Evolutionary conservation across 1,140 invertebrate species (phyloP), one percentile per base, ranked within the genome.

Genomic region (Asobara japonica): DNA sequence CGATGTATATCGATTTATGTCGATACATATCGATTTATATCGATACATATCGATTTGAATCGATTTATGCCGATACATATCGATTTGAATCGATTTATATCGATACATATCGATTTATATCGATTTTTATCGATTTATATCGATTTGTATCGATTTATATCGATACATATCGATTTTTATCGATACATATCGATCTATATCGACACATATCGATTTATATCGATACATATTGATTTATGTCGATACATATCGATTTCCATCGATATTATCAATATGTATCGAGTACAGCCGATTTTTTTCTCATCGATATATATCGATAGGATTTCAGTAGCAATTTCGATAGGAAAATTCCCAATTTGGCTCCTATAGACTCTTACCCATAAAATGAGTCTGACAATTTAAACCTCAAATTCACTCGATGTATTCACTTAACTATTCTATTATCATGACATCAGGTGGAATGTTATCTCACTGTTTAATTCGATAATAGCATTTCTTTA

Each of bases 401-500:
- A 16, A 56, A 56, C 25, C 18, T 5, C 13, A 0, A 22, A 25
- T 56, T 56, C 6, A 1, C 51, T 56, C 51, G 25, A 56, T 56
- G 22, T 25, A 56, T 56, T 56, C 22, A 45, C 41, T 56, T 56
- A 56, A 56, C 20, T 56, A 56, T 56, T 56, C 51, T 56, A 56
- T 56, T 27, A 56, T 56, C 51, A 56, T 56, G 51, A 56, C 51
- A 16, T 45, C n/a, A 56, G 51, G 51, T 27, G 51, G 51, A 56
- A 56, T 56, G 51, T 56, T 56, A 25, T 56, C 51, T 56, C 51
- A 56, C 51, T 56, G 51, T 56, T 56, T 18, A 56, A 56, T 56
- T 56, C 51, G 51, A 56, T 56, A 56, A 56, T 56, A 56, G 51
- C n/a, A n/a, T 56, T 56, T 25, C 51, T 25, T 56, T 56, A 56